Percentiles rank a stretch among this genome's conserved stretches.
Conservation (phyloP, 2,113 vertebrate genomes). For the Ramphastos sulfuratus region DNA sequence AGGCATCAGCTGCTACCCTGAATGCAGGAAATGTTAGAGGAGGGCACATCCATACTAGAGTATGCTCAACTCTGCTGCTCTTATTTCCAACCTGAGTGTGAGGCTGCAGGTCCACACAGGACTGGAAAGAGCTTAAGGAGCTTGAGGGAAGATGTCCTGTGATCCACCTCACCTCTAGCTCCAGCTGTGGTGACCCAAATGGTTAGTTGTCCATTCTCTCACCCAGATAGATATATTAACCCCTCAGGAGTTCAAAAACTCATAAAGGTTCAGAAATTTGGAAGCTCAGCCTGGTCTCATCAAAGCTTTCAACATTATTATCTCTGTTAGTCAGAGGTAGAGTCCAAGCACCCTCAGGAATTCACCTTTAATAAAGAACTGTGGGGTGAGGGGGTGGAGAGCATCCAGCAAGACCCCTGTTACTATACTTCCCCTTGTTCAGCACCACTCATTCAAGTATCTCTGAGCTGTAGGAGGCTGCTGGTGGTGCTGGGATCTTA, state of each 20-base stretch:
- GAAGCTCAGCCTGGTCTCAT: neutral
- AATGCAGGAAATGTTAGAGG: neutral
- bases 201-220: neutral
- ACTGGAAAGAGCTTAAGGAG: neutral
- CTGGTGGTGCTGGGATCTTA: neutral
- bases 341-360: conserved; percentile 13
- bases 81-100: neutral
- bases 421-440: neutral
- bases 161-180: neutral
- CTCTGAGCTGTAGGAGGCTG: neutral
- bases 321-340: neutral
- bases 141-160: neutral
- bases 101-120: neutral
- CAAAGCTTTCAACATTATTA: conserved; percentile 1
- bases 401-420: neutral
- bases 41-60: neutral
- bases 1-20: neutral
- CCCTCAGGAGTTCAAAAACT: conserved; percentile 23
- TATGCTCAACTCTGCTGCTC: neutral
- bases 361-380: conserved; percentile 37
- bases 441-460: neutral
- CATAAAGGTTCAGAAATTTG: conserved; percentile 3
- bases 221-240: neutral
- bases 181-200: neutral
- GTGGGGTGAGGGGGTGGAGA: neutral